phyloP scores from a whole-genome alignment of 1,140 invertebrate species.

The Nasonia giraulti region DNA sequence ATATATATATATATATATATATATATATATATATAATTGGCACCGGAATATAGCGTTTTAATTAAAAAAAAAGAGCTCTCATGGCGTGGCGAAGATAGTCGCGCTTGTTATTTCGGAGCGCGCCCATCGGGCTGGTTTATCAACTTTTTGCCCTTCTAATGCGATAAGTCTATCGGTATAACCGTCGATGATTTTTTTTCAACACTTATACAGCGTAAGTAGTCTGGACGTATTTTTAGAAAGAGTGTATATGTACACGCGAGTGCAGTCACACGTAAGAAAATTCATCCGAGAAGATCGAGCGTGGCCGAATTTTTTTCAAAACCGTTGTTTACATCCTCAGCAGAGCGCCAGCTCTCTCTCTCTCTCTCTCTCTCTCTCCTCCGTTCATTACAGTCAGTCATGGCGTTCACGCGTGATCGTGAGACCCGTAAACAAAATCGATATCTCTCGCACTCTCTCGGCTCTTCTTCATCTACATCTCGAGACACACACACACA shows the following conservation, averaged over 20 bases:
- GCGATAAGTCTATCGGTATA: not conserved
- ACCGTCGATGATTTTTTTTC: not conserved
- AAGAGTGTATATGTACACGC: too few relatives aligned
- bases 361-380: not conserved
- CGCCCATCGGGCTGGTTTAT: not conserved
- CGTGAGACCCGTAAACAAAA: conserved; percentile 60
- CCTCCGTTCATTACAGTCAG: conserved; percentile 33
- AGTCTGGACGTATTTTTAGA: not conserved
- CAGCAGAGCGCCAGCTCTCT: not conserved
- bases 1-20: too few relatives aligned
- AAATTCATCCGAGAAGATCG: not conserved
- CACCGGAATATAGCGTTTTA: too few relatives aligned
- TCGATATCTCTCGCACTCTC: conserved; percentile 54
- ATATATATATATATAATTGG: too few relatives aligned
- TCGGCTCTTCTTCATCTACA: not conserved
- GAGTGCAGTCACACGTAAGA: too few relatives aligned
- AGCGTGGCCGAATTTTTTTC: conserved; percentile 47
- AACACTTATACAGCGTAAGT: too few relatives aligned
- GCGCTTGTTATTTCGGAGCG: too few relatives aligned
- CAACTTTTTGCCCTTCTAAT: conserved; percentile 1
- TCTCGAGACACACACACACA: not conserved
- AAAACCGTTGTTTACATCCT: conserved; percentile 58
- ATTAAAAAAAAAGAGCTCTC: too few relatives aligned
- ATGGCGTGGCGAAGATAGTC: too few relatives aligned
- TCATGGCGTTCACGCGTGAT: conserved; percentile 62